Evolutionary conservation across 2,797 vertebrate species (phyloP).

Genomic region (Ptychobarbus kaznakovi): DNA sequence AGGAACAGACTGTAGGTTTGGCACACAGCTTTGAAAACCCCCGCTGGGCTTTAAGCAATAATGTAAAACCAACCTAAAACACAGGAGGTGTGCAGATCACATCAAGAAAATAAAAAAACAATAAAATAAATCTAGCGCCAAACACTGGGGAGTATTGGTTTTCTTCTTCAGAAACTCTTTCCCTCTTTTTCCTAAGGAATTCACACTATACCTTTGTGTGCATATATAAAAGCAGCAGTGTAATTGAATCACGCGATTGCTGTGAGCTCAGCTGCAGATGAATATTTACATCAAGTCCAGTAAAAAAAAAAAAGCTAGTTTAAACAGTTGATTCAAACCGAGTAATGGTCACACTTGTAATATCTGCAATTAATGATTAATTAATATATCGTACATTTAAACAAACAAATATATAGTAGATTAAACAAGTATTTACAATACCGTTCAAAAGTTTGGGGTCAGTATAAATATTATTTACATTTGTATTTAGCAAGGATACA

Average conservation of each 20-base stretch:
- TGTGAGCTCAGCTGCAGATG: slow-evolving; percentile 14
- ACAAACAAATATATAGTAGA: neutral
- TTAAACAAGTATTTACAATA: neutral
- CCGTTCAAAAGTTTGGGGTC: neutral
- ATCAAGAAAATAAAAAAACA: neutral
- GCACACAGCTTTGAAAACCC: slow-evolving; percentile 24
- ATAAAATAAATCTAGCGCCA: neutral
- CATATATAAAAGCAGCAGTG: slow-evolving; percentile 15
- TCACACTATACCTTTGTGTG: neutral
- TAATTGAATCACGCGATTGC: slow-evolving; percentile 19
- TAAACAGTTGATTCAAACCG: neutral
- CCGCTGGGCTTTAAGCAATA: slow-evolving; percentile 26
- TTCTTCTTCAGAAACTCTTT: neutral
- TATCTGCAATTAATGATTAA: neutral
- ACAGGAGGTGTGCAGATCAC: neutral
- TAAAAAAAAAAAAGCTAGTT: neutral
- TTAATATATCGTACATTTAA: neutral
- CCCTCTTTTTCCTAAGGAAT: neutral
- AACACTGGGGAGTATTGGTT: neutral
- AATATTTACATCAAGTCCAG: neutral
- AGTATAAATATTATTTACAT: neutral
- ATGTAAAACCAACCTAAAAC: slow-evolving; percentile 32
- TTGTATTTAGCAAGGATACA: neutral
- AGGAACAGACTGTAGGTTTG: slow-evolving; percentile 20
- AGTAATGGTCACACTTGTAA: neutral